These are phyloP conservation scores for Coronaproctus castanopsis DNA, from an alignment of 2,888 invertebrate genomes.

Conservation along the genomic window DNA sequence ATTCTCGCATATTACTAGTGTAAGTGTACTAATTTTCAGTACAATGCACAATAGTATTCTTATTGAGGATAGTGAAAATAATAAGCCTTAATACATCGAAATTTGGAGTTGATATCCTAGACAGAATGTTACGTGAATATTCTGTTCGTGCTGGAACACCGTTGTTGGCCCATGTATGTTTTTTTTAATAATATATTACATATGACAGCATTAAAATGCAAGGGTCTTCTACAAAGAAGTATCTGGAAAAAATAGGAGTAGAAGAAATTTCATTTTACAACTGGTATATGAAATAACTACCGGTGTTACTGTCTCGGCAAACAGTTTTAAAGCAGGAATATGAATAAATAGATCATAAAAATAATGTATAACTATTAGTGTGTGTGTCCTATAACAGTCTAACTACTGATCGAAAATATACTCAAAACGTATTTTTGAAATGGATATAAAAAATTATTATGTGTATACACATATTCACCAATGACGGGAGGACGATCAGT, in stretches of 20 bases:
- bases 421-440: too few relatives aligned
- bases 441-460: too few relatives aligned
- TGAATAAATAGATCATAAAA: not conserved
- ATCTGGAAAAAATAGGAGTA: not conserved
- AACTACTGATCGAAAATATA: too few relatives aligned
- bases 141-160: not conserved
- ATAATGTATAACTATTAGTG: too few relatives aligned
- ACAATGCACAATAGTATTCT: not conserved
- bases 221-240: not conserved
- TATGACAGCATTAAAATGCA: not conserved
- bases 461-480: too few relatives aligned
- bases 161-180: not conserved
- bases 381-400: too few relatives aligned
- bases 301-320: not conserved
- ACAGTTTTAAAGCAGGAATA: not conserved
- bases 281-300: not conserved
- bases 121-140: not conserved
- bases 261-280: not conserved
- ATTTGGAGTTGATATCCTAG: not conserved
- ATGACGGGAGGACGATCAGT: too few relatives aligned
- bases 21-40: not conserved
- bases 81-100: not conserved
- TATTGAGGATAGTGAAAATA: not conserved
- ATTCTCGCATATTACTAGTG: too few relatives aligned
- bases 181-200: not conserved